phyloP scores from a whole-genome alignment of 2,113 vertebrate genomes.

The Neodon shergylaensis region DNA sequence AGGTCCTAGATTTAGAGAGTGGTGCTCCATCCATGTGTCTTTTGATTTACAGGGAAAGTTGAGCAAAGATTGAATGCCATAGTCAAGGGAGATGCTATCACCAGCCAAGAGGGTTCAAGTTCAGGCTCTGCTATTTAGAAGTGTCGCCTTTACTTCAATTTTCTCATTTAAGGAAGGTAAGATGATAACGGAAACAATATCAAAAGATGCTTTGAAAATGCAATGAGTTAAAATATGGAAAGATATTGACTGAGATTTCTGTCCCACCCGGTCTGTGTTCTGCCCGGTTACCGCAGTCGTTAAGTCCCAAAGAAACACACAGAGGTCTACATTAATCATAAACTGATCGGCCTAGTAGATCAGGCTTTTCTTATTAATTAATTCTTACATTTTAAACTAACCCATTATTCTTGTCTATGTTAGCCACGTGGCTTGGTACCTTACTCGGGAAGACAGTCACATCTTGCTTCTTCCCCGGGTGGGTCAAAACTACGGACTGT shows the following conservation, averaged over 20 bases:
- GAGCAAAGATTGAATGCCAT: neutral
- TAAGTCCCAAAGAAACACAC: too few relatives aligned
- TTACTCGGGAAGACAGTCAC: too few relatives aligned
- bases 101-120: neutral
- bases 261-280: too few relatives aligned
- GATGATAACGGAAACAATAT: neutral
- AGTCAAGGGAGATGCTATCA: neutral
- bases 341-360: too few relatives aligned
- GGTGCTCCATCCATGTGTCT: neutral
- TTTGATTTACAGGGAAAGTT: neutral
- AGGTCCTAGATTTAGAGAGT: neutral
- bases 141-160: conserved; percentile 1
- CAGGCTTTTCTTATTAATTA: too few relatives aligned
- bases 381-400: too few relatives aligned
- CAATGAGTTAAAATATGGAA: neutral
- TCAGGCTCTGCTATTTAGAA: neutral
- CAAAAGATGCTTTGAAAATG: neutral
- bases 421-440: too few relatives aligned
- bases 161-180: neutral
- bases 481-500: too few relatives aligned
- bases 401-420: too few relatives aligned
- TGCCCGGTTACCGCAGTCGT: too few relatives aligned
- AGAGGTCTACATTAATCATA: too few relatives aligned
- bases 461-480: too few relatives aligned
- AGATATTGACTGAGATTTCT: neutral